phyloP scores from a whole-genome alignment of 2,113 vertebrate species.

The Entomyzon cyanotis region DNA sequence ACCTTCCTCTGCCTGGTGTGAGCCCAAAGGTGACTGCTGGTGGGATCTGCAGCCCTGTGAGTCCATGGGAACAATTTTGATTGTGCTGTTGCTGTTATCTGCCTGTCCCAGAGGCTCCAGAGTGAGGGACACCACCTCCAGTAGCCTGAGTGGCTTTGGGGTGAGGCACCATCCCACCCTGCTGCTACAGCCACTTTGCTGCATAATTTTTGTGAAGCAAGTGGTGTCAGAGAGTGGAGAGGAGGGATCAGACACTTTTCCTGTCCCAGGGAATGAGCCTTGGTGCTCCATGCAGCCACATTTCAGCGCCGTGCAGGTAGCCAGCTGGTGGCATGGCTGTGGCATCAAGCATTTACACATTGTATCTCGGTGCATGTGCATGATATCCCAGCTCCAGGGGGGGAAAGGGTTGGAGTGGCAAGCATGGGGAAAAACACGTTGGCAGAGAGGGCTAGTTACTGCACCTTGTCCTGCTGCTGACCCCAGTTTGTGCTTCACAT shows the following conservation, averaged over 20 bases:
- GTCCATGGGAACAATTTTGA: background rate
- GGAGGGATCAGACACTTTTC: background rate
- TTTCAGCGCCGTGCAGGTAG: fast-evolving
- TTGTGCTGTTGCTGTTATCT: background rate
- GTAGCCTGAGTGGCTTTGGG: background rate
- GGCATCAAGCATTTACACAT: background rate
- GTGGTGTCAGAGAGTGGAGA: background rate
- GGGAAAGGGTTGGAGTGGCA: background rate
- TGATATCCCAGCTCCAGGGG: background rate
- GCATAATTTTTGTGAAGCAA: background rate
- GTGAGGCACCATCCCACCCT: background rate
- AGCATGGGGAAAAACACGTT: fast-evolving
- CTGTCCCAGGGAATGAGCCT: background rate
- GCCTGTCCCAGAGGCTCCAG: background rate
- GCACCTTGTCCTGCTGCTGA: background rate
- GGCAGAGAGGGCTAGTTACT: fast-evolving
- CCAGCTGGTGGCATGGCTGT: background rate
- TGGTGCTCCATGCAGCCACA: fast-evolving
- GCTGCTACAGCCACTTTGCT: background rate
- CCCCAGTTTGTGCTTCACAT: background rate
- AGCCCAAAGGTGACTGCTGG: background rate
- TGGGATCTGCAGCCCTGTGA: background rate
- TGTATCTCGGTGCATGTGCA: background rate
- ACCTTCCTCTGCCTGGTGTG: background rate
- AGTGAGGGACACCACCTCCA: background rate